Percentiles rank a stretch among this genome's conserved stretches.
Conservation (phyloP, 2,113 vertebrate genomes). For the Sterrhoptilus dennistouni region DNA sequence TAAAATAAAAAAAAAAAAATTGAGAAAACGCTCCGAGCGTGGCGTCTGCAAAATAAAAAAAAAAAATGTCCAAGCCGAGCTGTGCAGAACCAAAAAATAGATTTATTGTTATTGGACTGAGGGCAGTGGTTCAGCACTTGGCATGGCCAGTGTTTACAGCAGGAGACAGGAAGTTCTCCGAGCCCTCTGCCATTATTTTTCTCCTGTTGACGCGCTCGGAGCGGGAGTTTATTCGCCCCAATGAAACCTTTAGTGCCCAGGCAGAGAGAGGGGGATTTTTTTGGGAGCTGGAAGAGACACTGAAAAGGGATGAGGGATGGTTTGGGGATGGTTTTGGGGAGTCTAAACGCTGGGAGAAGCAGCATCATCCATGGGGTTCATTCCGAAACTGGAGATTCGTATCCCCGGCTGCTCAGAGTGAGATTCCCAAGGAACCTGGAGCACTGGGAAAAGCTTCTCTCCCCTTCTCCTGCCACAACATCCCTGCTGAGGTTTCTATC, state of each 20-base stretch:
- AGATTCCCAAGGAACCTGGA: fast-evolving
- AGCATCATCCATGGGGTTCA: neutral
- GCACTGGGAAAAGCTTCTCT: neutral
- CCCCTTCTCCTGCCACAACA: neutral
- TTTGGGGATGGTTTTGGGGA: neutral
- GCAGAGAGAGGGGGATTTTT: neutral
- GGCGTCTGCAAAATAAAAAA: neutral
- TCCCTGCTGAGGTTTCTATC: neutral
- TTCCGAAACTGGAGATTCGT: neutral
- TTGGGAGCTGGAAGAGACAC: neutral
- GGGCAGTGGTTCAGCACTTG: constrained; percentile 58
- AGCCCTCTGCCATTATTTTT: constrained; percentile 67
- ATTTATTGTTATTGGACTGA: constrained; percentile 74
- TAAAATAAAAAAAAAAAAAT: neutral
- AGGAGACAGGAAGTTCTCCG: constrained; percentile 74
- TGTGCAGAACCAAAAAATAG: constrained; percentile 55
- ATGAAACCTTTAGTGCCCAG: neutral
- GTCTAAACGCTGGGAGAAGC: neutral
- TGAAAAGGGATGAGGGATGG: neutral
- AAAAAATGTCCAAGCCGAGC: neutral
- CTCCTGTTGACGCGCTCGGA: constrained; percentile 49
- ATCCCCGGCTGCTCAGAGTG: neutral
- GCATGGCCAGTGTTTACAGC: constrained; percentile 74
- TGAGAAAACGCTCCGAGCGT: neutral
- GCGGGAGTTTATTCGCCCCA: neutral